Conservation (phyloP, 2,888 invertebrate species). For the Encarsia formosa region DNA sequence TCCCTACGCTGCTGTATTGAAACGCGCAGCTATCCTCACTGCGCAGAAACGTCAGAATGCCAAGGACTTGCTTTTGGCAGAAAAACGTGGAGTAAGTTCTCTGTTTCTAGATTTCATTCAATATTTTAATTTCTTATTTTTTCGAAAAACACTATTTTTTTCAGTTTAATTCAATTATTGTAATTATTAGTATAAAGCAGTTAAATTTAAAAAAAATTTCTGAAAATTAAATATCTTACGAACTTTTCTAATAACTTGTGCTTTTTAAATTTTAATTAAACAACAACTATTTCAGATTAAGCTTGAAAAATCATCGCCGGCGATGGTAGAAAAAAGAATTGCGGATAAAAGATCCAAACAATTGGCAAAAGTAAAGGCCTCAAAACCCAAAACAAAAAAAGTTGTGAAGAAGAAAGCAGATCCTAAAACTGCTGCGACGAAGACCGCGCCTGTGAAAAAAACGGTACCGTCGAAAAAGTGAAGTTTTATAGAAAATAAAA, state of each 20-base stretch:
- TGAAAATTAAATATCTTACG: not conserved
- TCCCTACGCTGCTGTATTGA: conserved; percentile 88
- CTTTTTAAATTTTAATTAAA: too few relatives aligned
- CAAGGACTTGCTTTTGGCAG: conserved; percentile 63
- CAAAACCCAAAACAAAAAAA: conserved; percentile 28
- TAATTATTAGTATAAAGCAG: too few relatives aligned
- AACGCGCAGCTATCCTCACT: conserved; percentile 76
- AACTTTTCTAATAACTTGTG: too few relatives aligned
- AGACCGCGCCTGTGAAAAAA: conserved; percentile 24
- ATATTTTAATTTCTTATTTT: too few relatives aligned
- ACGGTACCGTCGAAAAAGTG: conserved; percentile 32
- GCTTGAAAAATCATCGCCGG: conserved; percentile 25
- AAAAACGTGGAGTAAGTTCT: conserved; percentile 71
- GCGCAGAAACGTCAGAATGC: conserved; percentile 62
- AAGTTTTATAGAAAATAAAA: too few relatives aligned
- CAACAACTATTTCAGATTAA: conserved; percentile 34
- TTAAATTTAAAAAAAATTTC: too few relatives aligned
- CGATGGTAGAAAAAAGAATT: conserved; percentile 24
- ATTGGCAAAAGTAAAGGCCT: conserved; percentile 29
- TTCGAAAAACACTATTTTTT: too few relatives aligned
- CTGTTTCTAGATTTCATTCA: too few relatives aligned
- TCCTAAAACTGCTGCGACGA: conserved; percentile 11
- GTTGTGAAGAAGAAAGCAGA: conserved; percentile 9
- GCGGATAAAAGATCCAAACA: conserved; percentile 31
- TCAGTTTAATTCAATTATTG: too few relatives aligned